Evolutionary conservation across 2,113 vertebrate species (phyloP).

Genomic region (Platysternon megacephalum): DNA sequence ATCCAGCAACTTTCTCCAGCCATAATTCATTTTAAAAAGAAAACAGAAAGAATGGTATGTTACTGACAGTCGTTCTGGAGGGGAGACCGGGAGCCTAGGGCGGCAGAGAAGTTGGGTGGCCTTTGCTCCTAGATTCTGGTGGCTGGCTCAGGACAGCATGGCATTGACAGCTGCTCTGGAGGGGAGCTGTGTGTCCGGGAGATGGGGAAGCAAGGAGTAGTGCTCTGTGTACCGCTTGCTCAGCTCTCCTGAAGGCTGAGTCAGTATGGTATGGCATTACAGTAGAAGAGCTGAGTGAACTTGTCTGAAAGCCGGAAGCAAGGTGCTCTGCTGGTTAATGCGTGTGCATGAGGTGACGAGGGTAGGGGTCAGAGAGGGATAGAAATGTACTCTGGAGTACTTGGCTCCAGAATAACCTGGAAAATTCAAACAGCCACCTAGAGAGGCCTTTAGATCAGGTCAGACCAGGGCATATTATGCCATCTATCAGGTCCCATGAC

Average conservation of each 20-base stretch:
- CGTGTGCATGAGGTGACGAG: neutral
- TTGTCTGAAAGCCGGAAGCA: neutral
- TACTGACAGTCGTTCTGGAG: neutral
- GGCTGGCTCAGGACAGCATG: rapidly evolving
- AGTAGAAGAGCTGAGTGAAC: neutral
- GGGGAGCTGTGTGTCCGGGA: neutral
- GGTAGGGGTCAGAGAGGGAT: neutral
- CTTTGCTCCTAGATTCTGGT: neutral
- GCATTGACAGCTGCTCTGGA: rapidly evolving
- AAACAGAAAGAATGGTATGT: neutral
- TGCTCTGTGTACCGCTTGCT: neutral
- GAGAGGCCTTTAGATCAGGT: neutral
- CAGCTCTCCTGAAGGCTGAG: neutral
- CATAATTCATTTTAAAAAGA: conserved; percentile 5
- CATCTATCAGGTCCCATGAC: neutral
- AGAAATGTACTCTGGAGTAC: conserved; percentile 12
- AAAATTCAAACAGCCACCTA: neutral
- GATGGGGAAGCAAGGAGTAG: neutral
- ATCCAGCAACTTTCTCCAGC: neutral
- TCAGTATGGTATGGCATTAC: neutral
- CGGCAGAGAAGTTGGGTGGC: rapidly evolving
- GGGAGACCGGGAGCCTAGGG: neutral
- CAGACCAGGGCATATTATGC: neutral
- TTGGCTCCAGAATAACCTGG: neutral
- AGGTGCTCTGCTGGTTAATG: neutral